Percentiles rank a stretch among this genome's conserved stretches.
Conservation (phyloP, 2,113 vertebrate genomes). For the Notiomystis cincta region DNA sequence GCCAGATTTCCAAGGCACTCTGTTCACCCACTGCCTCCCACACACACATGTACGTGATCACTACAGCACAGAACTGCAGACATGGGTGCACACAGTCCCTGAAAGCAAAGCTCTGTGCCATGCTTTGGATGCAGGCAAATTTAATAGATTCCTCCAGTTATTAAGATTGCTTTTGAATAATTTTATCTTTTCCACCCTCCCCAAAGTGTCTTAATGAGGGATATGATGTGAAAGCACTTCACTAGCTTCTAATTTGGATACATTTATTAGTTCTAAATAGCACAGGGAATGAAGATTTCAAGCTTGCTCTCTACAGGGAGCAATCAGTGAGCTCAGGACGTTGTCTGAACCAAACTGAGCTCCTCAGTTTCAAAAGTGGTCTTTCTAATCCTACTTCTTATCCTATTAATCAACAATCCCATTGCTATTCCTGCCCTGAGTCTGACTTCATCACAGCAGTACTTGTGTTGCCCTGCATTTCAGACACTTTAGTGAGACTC, state of each 20-base stretch:
- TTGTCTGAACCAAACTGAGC: background rate
- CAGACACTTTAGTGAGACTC: background rate
- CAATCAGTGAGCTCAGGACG: background rate
- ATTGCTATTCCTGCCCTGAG: background rate
- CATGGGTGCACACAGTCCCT: background rate
- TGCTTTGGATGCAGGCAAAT: background rate
- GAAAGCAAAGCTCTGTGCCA: background rate
- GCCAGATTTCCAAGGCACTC: background rate
- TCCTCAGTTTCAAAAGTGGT: background rate
- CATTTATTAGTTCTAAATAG: background rate
- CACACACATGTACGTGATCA: rapidly evolving
- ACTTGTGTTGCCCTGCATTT: background rate
- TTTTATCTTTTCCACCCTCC: background rate
- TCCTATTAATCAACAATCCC: background rate
- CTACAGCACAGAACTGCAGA: rapidly evolving
- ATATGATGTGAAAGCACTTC: background rate
- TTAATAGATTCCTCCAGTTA: background rate
- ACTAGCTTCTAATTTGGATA: background rate
- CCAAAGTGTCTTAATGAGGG: background rate
- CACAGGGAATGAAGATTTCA: background rate
- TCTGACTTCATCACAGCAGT: background rate
- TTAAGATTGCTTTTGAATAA: background rate
- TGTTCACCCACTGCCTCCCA: background rate
- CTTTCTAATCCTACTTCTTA: background rate
- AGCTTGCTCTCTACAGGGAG: background rate